Conservation (phyloP, 2,888 invertebrate species). For the Griposia aprilina region DNA sequence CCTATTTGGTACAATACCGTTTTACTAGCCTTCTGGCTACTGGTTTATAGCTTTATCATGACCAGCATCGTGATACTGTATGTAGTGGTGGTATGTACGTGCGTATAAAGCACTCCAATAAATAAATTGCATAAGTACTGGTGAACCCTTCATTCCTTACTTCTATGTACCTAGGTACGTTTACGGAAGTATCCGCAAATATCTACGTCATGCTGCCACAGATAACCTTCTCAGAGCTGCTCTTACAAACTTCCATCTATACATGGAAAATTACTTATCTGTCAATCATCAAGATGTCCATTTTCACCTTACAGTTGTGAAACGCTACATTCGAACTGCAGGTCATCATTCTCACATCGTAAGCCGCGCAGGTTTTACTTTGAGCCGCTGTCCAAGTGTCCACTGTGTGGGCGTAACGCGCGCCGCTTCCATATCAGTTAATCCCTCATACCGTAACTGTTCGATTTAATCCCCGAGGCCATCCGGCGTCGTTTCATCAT, state of each 20-base stretch:
- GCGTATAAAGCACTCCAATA: background rate
- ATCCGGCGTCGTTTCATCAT: constrained; percentile 37
- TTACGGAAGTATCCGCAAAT: background rate
- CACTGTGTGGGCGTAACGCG: background rate
- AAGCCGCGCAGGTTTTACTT: background rate
- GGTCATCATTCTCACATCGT: background rate
- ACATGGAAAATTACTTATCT: background rate
- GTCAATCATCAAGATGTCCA: background rate
- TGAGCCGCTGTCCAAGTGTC: background rate
- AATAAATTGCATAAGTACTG: background rate
- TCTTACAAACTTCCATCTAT: background rate
- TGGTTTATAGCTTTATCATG: background rate
- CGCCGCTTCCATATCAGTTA: background rate
- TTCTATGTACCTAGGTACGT: background rate
- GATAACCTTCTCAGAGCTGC: background rate
- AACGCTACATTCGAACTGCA: background rate
- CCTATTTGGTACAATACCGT: background rate
- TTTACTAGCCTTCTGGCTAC: too few relatives aligned
- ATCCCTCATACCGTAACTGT: constrained; percentile 24
- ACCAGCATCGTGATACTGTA: background rate
- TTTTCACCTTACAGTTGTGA: background rate
- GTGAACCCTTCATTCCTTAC: background rate
- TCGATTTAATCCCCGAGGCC: constrained; percentile 18
- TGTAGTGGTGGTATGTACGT: background rate
- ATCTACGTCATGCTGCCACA: background rate